phyloP scores from a whole-genome alignment of 1,140 invertebrate genomes.

The Sogatella furcifera region DNA sequence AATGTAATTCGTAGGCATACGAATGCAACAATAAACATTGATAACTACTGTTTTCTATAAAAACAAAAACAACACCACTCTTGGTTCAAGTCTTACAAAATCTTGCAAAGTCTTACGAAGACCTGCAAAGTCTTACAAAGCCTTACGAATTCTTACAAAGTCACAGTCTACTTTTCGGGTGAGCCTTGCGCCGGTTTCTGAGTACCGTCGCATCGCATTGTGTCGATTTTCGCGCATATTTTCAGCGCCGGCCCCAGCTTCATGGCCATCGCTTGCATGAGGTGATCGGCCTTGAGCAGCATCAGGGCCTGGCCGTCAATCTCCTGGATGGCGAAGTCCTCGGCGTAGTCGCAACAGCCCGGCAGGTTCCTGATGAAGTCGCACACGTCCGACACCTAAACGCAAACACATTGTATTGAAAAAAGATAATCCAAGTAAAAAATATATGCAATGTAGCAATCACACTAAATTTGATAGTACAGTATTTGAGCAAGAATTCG shows the following conservation, averaged over 20 bases:
- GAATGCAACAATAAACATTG: too few species aligned
- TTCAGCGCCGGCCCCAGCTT: constrained; percentile 91
- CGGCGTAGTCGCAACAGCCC: constrained; percentile 85
- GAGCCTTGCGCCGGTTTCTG: constrained; percentile 20
- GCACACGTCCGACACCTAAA: constrained; percentile 26
- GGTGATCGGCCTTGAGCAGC: constrained; percentile 87
- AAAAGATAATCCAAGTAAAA: too few species aligned
- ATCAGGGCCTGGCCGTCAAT: constrained; percentile 92
- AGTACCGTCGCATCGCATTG: constrained; percentile 57
- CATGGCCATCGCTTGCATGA: constrained; percentile 90
- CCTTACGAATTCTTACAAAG: too few species aligned
- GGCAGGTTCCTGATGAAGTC: constrained; percentile 36
- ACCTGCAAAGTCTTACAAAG: too few species aligned
- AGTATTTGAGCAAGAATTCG: too few species aligned
- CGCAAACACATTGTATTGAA: neutral
- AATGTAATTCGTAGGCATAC: too few species aligned
- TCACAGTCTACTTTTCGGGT: constrained; percentile 13
- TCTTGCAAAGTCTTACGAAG: too few species aligned
- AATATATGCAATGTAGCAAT: too few species aligned
- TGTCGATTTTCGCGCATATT: constrained; percentile 78
- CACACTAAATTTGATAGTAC: too few species aligned
- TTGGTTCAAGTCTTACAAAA: too few species aligned
- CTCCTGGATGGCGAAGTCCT: constrained; percentile 90
- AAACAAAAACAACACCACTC: too few species aligned
- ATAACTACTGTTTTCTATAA: too few species aligned